Evolutionary conservation across 2,113 vertebrate genomes (phyloP).

Genomic region (Mustelus asterias): DNA sequence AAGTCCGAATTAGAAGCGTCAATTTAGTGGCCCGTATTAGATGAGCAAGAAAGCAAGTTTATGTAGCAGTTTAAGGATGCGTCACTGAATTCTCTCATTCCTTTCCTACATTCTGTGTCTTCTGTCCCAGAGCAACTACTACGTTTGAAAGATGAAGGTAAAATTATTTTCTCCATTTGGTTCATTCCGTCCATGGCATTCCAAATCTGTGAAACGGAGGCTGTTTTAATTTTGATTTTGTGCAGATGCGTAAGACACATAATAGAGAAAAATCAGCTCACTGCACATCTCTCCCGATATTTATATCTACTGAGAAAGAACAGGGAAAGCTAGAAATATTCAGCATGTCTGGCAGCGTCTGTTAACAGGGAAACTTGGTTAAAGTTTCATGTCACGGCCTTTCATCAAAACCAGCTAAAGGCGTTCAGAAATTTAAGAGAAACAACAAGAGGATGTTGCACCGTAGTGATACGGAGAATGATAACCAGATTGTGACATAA

Average conservation of each 20-base stretch:
- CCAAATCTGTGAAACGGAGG: not conserved
- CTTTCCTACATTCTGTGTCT: not conserved
- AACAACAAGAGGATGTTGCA: not conserved
- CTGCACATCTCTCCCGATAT: not conserved
- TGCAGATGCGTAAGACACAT: no score
- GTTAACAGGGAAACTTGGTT: no score
- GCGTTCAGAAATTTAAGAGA: not conserved
- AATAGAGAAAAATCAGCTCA: not conserved
- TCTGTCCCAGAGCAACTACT: not conserved
- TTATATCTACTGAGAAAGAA: not conserved
- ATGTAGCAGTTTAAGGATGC: not conserved
- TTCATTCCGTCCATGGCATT: not conserved
- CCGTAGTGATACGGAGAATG: not conserved
- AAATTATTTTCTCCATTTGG: not conserved
- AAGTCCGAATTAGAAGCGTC: not conserved
- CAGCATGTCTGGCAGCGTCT: not conserved
- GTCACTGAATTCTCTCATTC: not conserved
- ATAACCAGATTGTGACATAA: not conserved
- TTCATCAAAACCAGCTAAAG: not conserved
- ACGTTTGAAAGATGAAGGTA: constrained; percentile 21
- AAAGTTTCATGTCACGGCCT: not conserved
- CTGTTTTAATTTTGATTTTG: not conserved
- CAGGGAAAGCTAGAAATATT: not conserved
- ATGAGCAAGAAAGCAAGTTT: not conserved
- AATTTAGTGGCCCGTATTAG: not conserved